Conservation (phyloP, 1,140 invertebrate genomes). For the Phthorimaea operculella region DNA sequence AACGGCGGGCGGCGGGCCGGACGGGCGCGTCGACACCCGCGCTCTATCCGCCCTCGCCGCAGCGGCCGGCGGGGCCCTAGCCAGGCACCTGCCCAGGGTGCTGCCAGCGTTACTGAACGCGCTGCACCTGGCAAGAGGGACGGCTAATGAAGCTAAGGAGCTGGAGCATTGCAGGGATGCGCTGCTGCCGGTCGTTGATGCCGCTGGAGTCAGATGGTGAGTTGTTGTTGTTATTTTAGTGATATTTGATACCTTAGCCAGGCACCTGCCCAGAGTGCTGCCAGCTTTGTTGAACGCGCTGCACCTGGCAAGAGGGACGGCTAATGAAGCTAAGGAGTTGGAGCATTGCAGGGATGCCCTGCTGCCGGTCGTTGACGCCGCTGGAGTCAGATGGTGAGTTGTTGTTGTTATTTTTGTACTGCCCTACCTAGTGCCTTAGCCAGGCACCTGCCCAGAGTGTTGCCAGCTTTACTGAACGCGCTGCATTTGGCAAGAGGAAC, state of each 20-base stretch:
- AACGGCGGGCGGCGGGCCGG: conserved; percentile 81
- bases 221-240: not conserved
- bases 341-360: conserved; percentile 95
- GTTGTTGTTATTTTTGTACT: conserved; percentile 51
- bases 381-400: conserved; percentile 75
- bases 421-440: too few relatives aligned
- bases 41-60: conserved; percentile 90
- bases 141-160: conserved; percentile 78
- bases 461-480: conserved; percentile 88
- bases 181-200: conserved; percentile 88
- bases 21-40: conserved; percentile 90
- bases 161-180: conserved; percentile 95
- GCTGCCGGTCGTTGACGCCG: conserved; percentile 88
- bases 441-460: conserved; percentile 89
- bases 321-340: conserved; percentile 81
- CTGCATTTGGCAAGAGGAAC: conserved; percentile 78
- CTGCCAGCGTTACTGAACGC: conserved; percentile 89
- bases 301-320: conserved; percentile 75
- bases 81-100: conserved; percentile 90
- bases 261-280: conserved; percentile 90
- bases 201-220: conserved; percentile 79
- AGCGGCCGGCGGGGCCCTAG: conserved; percentile 93
- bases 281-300: conserved; percentile 88
- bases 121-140: conserved; percentile 76
- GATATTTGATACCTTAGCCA: too few relatives aligned